Evolutionary conservation across 1,140 invertebrate genomes (phyloP), one percentile per base, ranked within the genome.

Genomic region (Drosophila ficusphila): DNA sequence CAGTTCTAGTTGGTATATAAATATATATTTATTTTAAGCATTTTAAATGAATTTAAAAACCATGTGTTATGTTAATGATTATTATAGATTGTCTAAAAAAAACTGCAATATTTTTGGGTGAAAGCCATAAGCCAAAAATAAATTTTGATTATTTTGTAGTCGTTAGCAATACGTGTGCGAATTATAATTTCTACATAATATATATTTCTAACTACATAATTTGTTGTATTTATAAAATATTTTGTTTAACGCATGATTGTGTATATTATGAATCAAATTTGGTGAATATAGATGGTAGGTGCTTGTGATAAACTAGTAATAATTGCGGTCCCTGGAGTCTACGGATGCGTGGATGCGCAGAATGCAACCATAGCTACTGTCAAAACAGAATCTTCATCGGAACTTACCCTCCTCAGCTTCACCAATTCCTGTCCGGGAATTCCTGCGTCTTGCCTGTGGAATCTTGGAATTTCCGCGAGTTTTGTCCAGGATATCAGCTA

Each of bases 401-500:
- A 1, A 76, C 89, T 89, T 61, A 90, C 89, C 78, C 23, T 90
- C 89, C 34, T 90, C 90, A n/a, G 58, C 51, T 5, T 79, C 72
- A 4, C 52, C 62, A 27, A 65, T 58, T 6, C 58, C 72, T 0
- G 68, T 54, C 27, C 82, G 83, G 41, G 86, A 91, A 33, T 89
- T 90, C 9, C 90, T 82, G 3, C 90, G 68, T 14, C 89, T 54
- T 0, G 68, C 53, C 48, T 78, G 79, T 5, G 83, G 86, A 19
- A 91, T 76, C 62, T 91, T 91, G 0, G 83, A 74, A 51, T 27
- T 71, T 18, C 76, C 88, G 3, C 71, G 79, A 31, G 81, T 44
- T 52, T 89, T 91, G 56, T 91, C 90, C 33, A 90, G 47, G 41
- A 91, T 85, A 44, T 91, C 90, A 31, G 86, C 89, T 57, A 91